These are phyloP conservation scores for Pyrrhosoma nymphula DNA, from an alignment of 2,888 invertebrate genomes.

Conservation along the genomic window DNA sequence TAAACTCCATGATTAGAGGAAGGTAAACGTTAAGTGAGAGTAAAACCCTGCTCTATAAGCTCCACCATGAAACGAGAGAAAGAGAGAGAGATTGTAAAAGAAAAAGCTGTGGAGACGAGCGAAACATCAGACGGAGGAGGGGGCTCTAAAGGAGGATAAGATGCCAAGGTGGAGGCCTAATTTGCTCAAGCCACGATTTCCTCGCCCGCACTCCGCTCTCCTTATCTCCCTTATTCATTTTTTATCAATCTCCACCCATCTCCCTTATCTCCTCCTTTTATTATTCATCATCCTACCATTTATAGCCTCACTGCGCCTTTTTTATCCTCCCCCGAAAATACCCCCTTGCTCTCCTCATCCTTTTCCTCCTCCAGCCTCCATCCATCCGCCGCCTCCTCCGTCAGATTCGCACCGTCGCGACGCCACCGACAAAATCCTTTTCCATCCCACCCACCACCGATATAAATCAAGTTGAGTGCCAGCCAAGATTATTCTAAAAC, in stretches of 20 bases:
- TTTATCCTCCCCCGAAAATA: neutral
- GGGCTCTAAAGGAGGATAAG: neutral
- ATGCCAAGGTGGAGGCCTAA: neutral
- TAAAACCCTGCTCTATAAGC: neutral
- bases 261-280: neutral
- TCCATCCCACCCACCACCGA: neutral
- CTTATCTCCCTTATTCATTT: neutral
- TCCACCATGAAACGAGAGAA: neutral
- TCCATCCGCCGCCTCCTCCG: too few species aligned
- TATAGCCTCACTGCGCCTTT: neutral
- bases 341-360: neutral
- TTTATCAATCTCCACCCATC: slow-evolving; percentile 12
- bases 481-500: neutral
- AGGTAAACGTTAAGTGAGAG: neutral
- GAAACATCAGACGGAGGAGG: neutral
- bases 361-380: neutral
- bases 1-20: neutral
- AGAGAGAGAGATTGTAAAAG: neutral
- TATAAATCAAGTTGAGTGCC: neutral
- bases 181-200: neutral
- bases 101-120: neutral
- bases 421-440: neutral
- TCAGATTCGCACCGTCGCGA: neutral
- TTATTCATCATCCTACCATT: slow-evolving; percentile 15
- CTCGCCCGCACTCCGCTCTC: neutral